Percentiles rank a stretch among this genome's conserved stretches.
Conservation (phyloP, 2,888 invertebrate species). For the Tetragonisca angustula region DNA sequence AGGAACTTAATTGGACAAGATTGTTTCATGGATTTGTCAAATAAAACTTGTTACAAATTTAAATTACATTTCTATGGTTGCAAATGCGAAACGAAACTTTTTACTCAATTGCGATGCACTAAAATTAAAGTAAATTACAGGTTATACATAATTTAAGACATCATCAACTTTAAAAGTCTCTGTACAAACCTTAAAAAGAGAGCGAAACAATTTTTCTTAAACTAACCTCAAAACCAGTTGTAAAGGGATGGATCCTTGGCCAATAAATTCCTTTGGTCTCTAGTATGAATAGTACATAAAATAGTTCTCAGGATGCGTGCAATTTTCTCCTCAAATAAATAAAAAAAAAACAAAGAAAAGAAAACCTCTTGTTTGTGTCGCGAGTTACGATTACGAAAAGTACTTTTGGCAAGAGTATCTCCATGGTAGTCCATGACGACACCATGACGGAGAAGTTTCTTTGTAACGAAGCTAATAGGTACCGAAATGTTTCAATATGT, state of each 20-base stretch:
- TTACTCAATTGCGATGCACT: neutral
- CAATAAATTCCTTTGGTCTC: neutral
- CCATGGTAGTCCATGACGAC: conserved; percentile 38
- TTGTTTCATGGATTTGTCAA: neutral
- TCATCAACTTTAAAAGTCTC: neutral
- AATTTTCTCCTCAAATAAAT: neutral
- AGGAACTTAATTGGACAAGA: neutral
- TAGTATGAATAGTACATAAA: neutral
- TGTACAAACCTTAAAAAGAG: neutral
- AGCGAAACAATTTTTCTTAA: neutral
- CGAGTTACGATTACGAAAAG: conserved; percentile 11
- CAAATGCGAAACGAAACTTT: too few species aligned
- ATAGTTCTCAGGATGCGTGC: conserved; percentile 23
- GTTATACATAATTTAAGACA: neutral
- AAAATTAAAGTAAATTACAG: neutral
- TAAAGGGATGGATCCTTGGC: neutral
- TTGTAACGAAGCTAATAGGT: conserved; percentile 28
- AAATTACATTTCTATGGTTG: too few species aligned
- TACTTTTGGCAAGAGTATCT: conserved; percentile 10
- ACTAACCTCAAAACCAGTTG: too few species aligned
- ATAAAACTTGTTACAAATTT: too few species aligned
- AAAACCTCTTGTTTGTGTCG: conserved; percentile 12
- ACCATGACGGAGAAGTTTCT: conserved; percentile 1
- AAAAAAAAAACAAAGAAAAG: neutral
- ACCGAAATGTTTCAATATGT: conserved; percentile 23